phyloP scores from a whole-genome alignment of 2,113 vertebrate genomes.

The Hemiscyllium ocellatum region DNA sequence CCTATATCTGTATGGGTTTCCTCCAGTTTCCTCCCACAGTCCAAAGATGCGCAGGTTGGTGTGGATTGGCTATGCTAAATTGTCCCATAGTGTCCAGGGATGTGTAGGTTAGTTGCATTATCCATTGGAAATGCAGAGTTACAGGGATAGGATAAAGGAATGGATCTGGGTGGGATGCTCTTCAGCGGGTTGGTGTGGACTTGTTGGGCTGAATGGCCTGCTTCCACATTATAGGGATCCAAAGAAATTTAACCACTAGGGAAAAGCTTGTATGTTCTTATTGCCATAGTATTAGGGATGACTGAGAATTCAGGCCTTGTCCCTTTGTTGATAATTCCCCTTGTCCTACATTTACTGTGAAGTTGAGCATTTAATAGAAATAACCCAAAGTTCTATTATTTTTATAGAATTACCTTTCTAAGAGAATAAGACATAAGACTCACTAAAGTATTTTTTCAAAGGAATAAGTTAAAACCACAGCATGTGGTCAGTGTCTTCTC shows the following conservation, averaged over 20 bases:
- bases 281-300: not conserved
- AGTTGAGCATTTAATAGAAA: not conserved
- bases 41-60: too few species aligned
- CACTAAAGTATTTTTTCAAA: slow-evolving; percentile 26
- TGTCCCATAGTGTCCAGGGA: too few species aligned
- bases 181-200: too few species aligned
- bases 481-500: not conserved
- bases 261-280: not conserved
- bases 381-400: not conserved
- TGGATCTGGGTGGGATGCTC: too few species aligned
- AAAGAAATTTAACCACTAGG: not conserved
- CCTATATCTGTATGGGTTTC: too few species aligned
- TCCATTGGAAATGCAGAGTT: too few species aligned
- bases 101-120: too few species aligned
- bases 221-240: too few species aligned
- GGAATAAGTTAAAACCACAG: not conserved
- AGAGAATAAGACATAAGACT: not conserved
- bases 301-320: not conserved
- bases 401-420: not conserved
- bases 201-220: too few species aligned
- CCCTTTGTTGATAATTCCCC: not conserved
- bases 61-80: too few species aligned
- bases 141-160: too few species aligned
- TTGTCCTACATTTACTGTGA: slow-evolving; percentile 3
- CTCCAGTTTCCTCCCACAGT: too few species aligned